Base-by-base conservation (phyloP, 2,797 vertebrate genomes). In the Microtus obscurus region DNA sequence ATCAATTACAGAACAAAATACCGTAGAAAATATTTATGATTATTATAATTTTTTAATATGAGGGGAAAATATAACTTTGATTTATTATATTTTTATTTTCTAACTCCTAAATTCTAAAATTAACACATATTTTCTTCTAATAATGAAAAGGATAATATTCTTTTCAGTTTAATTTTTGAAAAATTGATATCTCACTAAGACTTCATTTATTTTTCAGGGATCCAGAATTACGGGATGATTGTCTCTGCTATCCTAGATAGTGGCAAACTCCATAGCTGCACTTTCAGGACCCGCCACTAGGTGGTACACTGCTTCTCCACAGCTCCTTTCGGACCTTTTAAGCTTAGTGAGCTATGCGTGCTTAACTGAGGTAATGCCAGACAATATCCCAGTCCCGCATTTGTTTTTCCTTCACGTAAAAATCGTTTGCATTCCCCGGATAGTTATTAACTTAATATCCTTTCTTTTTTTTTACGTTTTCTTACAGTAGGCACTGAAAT, bases 211-310 rank as follows among this genome's bases (percentile, higher is more conserved):
- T 91, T 92, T 87, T 87, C 59, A 83, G 31, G 34, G 61, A 85
- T 69, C 43, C 73, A 6, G 0, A 25, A 29, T 69, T 91, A 10
- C 73, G 27, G 14, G 8, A 89, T 45, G 6, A 87, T 37, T 48
- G 51, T 43, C 61, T 23, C 29, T 87, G 37, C 45, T 12, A 25
- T 77, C 48, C 10, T 61, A 27, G 69, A 34, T 31, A 3, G 56
- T 37, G 10, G 69, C 83, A 89, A 92, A 89, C 23, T 19, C n/a
- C 3, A 73, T 29, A 23, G 11, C 83, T 95, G 82, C 59, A 95
- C n/a, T 91, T 91, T 85, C 79, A 88, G 31, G n/a, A 92, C 59
- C 1, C 23, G 77, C 81, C 91, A 89, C 96, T 96, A 96, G 89
- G 95, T 95, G 94, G 91, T 93, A 95, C 83, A 88, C 61, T 94